Conservation (phyloP, 2,888 invertebrate species). For the Heterodera filipjevi region DNA sequence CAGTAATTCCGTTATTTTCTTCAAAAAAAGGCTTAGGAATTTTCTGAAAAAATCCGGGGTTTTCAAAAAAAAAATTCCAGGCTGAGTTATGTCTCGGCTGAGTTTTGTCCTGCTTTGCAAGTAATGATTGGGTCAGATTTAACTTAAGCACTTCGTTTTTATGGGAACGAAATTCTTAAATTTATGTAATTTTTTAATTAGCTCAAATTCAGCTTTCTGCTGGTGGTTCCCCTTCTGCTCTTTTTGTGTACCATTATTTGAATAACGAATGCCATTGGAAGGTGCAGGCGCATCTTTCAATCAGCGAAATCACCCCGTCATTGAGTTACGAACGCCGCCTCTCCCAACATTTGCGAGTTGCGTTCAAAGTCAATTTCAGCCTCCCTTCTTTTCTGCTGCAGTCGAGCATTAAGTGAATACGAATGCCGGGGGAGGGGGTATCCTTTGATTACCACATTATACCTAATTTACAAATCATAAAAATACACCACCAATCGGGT, state of each 20-base stretch:
- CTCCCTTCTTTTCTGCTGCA: constrained; percentile 55
- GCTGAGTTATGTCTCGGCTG: too few species aligned
- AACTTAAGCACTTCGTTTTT: too few species aligned
- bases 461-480: not conserved
- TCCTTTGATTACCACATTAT: too few species aligned
- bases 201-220: not conserved
- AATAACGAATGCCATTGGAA: constrained; percentile 35
- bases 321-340: constrained; percentile 54
- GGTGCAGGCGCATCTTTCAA: not conserved
- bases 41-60: too few species aligned
- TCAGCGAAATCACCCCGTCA: constrained; percentile 51
- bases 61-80: too few species aligned
- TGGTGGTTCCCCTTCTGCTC: not conserved
- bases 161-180: too few species aligned
- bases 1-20: too few species aligned
- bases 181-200: not conserved
- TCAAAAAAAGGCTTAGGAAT: too few species aligned
- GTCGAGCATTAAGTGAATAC: constrained; percentile 54
- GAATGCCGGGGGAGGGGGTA: too few species aligned
- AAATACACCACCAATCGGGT: too few species aligned
- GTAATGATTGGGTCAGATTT: too few species aligned
- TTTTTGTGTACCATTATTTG: constrained; percentile 28
- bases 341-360: constrained; percentile 55
- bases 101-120: too few species aligned
- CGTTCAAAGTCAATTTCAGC: constrained; percentile 49